phyloP scores from a whole-genome alignment of 2,797 vertebrate genomes.

The Luscinia luscinia region DNA sequence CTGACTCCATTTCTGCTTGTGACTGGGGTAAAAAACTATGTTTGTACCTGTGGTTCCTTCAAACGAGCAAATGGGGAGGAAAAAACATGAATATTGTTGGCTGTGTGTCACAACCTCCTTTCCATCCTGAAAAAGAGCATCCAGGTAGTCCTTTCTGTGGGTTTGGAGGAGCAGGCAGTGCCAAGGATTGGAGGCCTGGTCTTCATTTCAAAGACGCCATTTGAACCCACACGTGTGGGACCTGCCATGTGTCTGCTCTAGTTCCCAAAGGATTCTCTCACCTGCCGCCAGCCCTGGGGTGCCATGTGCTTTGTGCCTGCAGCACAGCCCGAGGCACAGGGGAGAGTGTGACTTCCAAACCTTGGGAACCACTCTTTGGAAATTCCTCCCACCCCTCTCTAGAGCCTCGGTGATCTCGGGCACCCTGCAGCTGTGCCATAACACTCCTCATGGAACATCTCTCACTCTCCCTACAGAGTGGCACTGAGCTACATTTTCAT shows the following conservation, averaged over 20 bases:
- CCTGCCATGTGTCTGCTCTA: not conserved
- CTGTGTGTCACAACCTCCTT: not conserved
- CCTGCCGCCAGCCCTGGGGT: not conserved
- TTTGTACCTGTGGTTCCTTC: not conserved
- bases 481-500: not conserved
- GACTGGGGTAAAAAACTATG: not conserved
- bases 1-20: slow-evolving; percentile 18
- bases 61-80: not conserved
- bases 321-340: not conserved
- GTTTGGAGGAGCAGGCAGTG: not conserved
- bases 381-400: not conserved
- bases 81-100: fast-evolving
- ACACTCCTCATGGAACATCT: not conserved
- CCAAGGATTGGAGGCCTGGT: not conserved
- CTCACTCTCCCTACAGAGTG: not conserved
- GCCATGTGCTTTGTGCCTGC: not conserved
- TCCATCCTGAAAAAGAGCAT: not conserved
- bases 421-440: slow-evolving; percentile 8
- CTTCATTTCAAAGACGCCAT: not conserved
- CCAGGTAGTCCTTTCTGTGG: not conserved
- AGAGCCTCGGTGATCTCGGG: not conserved
- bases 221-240: not conserved
- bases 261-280: not conserved
- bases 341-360: not conserved
- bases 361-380: not conserved